phyloP scores from a whole-genome alignment of 2,797 vertebrate species.

The Coregonus suidteri region DNA sequence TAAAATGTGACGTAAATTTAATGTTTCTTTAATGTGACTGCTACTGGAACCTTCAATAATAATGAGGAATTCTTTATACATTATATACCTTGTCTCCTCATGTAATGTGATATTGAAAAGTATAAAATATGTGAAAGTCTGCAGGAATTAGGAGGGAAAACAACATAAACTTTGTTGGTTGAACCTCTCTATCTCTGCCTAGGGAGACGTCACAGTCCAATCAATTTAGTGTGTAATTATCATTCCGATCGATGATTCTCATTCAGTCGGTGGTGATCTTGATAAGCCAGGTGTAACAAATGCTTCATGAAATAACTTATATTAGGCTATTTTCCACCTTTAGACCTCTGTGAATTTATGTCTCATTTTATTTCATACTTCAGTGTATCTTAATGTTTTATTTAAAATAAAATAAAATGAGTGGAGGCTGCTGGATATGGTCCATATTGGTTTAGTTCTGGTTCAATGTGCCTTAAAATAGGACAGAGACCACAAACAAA shows the following conservation, averaged over 20 bases:
- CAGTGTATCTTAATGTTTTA: conserved; percentile 46
- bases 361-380: too few relatives aligned
- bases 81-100: background rate
- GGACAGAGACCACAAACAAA: conserved; percentile 67
- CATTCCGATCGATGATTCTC: conserved; percentile 45
- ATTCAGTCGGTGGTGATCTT: conserved; percentile 29
- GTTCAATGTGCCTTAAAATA: conserved; percentile 74
- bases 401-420: conserved; percentile 60
- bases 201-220: conserved; percentile 8
- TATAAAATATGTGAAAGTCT: too few relatives aligned
- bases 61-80: conserved; percentile 8
- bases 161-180: too few relatives aligned
- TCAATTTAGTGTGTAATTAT: conserved; percentile 44
- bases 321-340: conserved; percentile 41
- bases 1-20: conserved; percentile 38
- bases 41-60: conserved; percentile 31
- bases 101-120: too few relatives aligned
- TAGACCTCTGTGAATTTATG: background rate
- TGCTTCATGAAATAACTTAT: conserved; percentile 51
- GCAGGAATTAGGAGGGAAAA: too few relatives aligned
- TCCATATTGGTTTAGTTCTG: conserved; percentile 70
- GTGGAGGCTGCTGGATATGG: conserved; percentile 53
- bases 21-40: conserved; percentile 55
- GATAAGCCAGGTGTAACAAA: conserved; percentile 56
- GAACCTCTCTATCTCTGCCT: background rate